A percentile compares a stretch with the other conserved stretches of the same genome.
phyloP scores from a whole-genome alignment of 35 echinoderm and acorn worm species.

The Apostichopus californicus region DNA sequence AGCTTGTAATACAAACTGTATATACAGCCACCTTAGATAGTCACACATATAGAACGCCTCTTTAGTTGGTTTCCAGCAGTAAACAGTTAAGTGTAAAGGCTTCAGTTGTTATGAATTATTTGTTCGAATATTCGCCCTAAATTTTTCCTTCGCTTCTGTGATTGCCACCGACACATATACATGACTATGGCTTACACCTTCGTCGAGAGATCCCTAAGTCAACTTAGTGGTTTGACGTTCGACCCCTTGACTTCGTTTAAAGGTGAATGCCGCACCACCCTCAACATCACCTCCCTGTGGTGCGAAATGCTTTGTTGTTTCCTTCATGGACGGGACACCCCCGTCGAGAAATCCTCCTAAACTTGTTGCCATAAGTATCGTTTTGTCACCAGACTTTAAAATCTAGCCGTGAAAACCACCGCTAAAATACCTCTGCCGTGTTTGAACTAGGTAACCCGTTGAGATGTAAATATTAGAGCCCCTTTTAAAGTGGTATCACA shows the following conservation, averaged over 20 bases:
- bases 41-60: too few relatives aligned
- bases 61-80: too few relatives aligned
- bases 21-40: too few relatives aligned
- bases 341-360: background rate
- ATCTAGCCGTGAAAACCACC: constrained; percentile 5
- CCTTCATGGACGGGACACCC: background rate
- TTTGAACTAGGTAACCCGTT: constrained; percentile 5
- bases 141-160: background rate
- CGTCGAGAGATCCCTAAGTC: background rate
- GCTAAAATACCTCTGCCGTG: constrained; percentile 16
- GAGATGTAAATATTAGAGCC: background rate
- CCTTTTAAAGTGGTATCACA: background rate
- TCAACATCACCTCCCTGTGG: constrained; percentile 9
- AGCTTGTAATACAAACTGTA: too few relatives aligned
- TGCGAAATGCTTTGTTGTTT: constrained; percentile 12
- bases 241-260: background rate
- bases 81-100: too few relatives aligned
- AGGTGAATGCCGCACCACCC: constrained; percentile 11
- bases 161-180: background rate
- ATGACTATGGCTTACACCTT: background rate
- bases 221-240: background rate
- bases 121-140: background rate
- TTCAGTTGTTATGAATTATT: background rate
- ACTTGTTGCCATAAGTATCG: constrained; percentile 21
- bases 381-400: constrained; percentile 18